phyloP scores from a whole-genome alignment of 2,888 invertebrate species.

The Junonia oenone region DNA sequence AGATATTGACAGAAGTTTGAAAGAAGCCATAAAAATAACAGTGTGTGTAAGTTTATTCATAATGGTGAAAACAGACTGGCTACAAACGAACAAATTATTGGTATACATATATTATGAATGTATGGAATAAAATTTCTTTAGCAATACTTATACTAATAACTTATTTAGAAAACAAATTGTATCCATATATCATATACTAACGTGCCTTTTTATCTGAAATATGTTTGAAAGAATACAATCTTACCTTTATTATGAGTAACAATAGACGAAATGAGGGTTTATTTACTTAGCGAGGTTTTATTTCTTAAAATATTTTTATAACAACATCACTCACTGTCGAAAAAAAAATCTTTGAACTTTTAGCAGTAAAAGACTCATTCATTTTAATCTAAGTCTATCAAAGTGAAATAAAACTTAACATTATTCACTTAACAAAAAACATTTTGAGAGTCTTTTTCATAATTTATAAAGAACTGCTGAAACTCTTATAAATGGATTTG shows the following conservation, averaged over 20 bases:
- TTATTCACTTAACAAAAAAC: neutral
- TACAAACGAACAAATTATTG: too few species aligned
- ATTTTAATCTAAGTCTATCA: slow-evolving; percentile 2
- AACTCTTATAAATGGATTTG: slow-evolving; percentile 7
- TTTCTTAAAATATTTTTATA: neutral
- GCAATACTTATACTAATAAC: too few species aligned
- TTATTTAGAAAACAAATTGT: neutral
- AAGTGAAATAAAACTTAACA: slow-evolving; percentile 1
- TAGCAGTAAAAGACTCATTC: slow-evolving; percentile 1
- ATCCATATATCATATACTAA: neutral
- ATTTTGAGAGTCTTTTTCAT: neutral
- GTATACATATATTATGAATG: too few species aligned
- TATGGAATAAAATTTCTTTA: too few species aligned
- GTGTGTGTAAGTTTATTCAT: too few species aligned
- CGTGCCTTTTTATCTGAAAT: slow-evolving; percentile 28
- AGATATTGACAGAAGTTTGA: too few species aligned
- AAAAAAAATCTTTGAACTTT: neutral
- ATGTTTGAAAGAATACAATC: slow-evolving; percentile 2
- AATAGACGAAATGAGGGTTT: neutral
- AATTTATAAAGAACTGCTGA: neutral
- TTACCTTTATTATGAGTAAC: neutral
- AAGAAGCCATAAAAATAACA: too few species aligned
- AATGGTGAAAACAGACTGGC: too few species aligned
- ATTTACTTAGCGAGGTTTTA: neutral
- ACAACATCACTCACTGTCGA: neutral